Base-by-base conservation (phyloP, 1,140 invertebrate genomes). In the Aleiodes sp. region DNA sequence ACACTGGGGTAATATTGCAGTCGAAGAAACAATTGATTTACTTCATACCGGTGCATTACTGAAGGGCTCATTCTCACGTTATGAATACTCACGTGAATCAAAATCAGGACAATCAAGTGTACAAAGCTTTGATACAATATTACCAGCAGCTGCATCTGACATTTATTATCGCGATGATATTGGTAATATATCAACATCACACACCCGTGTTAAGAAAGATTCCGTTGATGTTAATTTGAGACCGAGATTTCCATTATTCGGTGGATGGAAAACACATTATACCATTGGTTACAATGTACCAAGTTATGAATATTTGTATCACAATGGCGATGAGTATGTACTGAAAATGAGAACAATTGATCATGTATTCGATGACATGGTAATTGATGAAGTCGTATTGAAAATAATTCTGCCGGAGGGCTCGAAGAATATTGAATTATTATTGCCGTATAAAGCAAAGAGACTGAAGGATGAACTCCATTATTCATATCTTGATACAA, bases 191-290 rank as follows among this genome's bases (percentile, higher is more conserved):
- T 99, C 97, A 1, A 99, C 98, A 4, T 99, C 97, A 0, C 94
- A 97, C 80, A 93, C 99, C 83, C 89, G 92, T 74, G 81, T 94
- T 10, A 89, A 93, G 74, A 93, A 94, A 74, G 96, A 99, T 82
- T 94, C 94, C 33, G 95, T 99, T 14, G 97, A 99, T 80, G 84
- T 99, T 1, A 98, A 99, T 78, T 86, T 99, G 1, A 88, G 96
- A 46, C 98, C 98, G 1, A 87, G 98, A 73, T 99, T 99, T 83
- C 98, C 98, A 19, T 86, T 99, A 0, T 99, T 99, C 87, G 98
- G 98, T 60, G 98, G 98, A 2, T 99, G 98, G 98, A 97, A 96
- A 84, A 99, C 97, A 2, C 94, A 97, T 77, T 99, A 99, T 84
- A 94, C 92, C 35, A 87, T 99, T 57, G 98, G 98, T 0, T 99